Percentiles rank a stretch among this genome's conserved stretches.
These are phyloP conservation scores for Saguinus imperator DNA, from an alignment of 2,113 vertebrate species.

Conservation along the genomic window DNA sequence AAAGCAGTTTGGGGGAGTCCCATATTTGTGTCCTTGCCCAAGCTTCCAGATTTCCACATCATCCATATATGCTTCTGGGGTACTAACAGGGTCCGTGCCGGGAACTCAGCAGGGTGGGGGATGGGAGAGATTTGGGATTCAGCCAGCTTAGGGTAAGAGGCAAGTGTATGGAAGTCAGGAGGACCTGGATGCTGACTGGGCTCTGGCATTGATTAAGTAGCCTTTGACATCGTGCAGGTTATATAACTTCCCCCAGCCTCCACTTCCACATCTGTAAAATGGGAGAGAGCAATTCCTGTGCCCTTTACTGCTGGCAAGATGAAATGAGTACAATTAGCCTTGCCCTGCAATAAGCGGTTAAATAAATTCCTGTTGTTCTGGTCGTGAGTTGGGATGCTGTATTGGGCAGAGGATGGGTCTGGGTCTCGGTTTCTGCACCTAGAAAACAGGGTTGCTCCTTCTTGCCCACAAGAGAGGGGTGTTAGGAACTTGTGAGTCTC, in stretches of 20 bases:
- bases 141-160: not conserved
- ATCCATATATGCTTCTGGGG: not conserved
- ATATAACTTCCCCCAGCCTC: not conserved
- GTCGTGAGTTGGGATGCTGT: not conserved
- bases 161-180: not conserved
- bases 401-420: not conserved
- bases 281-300: not conserved
- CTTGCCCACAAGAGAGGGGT: not conserved
- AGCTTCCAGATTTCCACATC: not conserved
- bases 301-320: not conserved
- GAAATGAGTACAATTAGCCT: not conserved
- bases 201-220: not conserved
- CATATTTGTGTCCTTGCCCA: not conserved
- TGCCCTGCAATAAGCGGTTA: no score
- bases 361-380: not conserved
- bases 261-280: not conserved
- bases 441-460: not conserved
- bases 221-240: not conserved
- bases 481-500: not conserved
- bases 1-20: constrained; percentile 36
- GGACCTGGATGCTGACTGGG: not conserved
- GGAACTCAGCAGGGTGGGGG: not conserved
- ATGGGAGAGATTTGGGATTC: not conserved
- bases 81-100: not conserved
- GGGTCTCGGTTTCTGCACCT: not conserved